Conservation (phyloP, 1,140 invertebrate species). For the Hetaerina americana region DNA sequence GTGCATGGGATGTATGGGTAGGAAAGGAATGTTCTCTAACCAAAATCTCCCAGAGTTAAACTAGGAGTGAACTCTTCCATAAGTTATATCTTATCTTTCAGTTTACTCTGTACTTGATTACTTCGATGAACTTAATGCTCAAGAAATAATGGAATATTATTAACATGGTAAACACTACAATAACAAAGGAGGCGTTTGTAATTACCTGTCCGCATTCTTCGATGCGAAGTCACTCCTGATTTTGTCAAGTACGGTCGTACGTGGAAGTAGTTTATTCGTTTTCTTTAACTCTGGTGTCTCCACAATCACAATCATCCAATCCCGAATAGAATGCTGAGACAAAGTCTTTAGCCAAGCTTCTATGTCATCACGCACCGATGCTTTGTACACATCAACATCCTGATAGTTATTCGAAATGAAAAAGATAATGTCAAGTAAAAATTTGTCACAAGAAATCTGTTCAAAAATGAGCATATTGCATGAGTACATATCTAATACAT, state of each 20-base stretch:
- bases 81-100: no score
- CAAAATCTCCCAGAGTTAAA: no score
- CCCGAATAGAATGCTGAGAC: conserved; percentile 56
- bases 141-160: no score
- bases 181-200: conserved; percentile 7
- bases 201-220: conserved; percentile 68
- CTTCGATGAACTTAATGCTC: no score
- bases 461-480: neutral
- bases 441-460: no score
- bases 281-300: conserved; percentile 84
- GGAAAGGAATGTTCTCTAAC: no score
- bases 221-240: conserved; percentile 85
- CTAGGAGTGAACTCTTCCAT: no score
- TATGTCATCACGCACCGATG: conserved; percentile 71
- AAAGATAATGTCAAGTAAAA: neutral
- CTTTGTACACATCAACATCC: conserved; percentile 87
- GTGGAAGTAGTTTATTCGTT: conserved; percentile 80
- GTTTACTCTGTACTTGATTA: no score
- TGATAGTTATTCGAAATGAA: conserved; percentile 27
- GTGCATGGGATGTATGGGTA: no score
- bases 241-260: conserved; percentile 89
- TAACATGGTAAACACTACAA: conserved; percentile 3
- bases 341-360: conserved; percentile 73
- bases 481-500: no score
- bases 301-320: conserved; percentile 90